Base-by-base conservation (phyloP, 2,113 vertebrate species). In the Oophaga pumilio region DNA sequence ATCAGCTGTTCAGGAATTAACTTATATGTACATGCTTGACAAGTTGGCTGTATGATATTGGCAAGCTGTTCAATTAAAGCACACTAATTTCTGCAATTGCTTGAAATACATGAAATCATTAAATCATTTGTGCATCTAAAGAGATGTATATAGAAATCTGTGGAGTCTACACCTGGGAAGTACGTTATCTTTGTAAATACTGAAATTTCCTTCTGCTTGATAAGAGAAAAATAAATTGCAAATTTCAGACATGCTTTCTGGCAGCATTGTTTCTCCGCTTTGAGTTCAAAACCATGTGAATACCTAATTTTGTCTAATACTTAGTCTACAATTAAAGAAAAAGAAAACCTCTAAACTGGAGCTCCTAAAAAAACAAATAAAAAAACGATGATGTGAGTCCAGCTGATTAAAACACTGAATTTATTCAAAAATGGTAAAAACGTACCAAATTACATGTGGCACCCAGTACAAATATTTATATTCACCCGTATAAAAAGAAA, bases 1-100 rank as follows among this genome's bases (percentile, higher is more conserved):
- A 85, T 91, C 87, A 86, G 0, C 85, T 88, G 85, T 85, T 64
- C 91, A 90, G 89, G 86, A 87, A 77, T 92, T 90, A 90, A 86
- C 60, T 89, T 85, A 87, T 77, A 0, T 22, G 5, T 88, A 93
- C 89, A 89, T 82, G 89, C 89, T 90, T 91, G 89, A 79, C 24
- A 68, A 87, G 78, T 87, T 90, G 80, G 79, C 71, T 89, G 77
- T 89, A 90, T 80, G 71, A 84, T 85, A 3, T 86, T 66, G 0
- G 90, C 89, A 92, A 90, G 91, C 6, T 90, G 91, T 87, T 90
- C 86, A 52, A 59, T 90, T 88, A 59, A 77, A 1, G 69, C 26
- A 79, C 0, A 0, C 1, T 50, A 53, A 85, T 68, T 24, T 73
- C 0, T 1, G 87, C 78, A 89, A 82, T 0, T 88, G 86, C 59